These are phyloP conservation scores for Gobionotothen gibberifrons DNA, from an alignment of 2,797 vertebrate genomes.

Conservation along the genomic window DNA sequence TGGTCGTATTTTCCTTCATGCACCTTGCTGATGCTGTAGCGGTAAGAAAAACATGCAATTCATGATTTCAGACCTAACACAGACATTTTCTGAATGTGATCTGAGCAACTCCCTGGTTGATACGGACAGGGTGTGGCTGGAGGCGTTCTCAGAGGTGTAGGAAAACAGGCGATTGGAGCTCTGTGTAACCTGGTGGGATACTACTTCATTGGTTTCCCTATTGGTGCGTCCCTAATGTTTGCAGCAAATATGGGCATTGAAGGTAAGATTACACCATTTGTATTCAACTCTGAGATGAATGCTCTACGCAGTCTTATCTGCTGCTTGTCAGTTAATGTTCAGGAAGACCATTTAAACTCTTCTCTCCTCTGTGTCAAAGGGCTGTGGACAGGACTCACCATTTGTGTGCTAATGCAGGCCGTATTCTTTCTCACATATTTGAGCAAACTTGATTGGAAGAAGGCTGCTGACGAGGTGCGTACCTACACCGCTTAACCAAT, in stretches of 20 bases:
- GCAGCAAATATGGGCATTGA: constrained; percentile 86
- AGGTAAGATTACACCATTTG: constrained; percentile 74
- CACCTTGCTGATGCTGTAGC: constrained; percentile 86
- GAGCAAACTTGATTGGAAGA: constrained; percentile 88
- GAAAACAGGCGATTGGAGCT: constrained; percentile 90
- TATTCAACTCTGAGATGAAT: not conserved
- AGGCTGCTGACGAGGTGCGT: constrained; percentile 87
- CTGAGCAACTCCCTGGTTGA: constrained; percentile 20
- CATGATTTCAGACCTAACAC: not conserved
- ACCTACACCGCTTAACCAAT: not conserved
- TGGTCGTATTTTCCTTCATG: constrained; percentile 82
- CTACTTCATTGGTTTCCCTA: constrained; percentile 89
- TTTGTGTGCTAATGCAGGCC: constrained; percentile 84
- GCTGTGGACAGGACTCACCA: constrained; percentile 89
- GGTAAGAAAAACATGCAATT: constrained; percentile 77
- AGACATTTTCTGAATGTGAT: not conserved
- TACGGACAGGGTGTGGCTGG: constrained; percentile 83
- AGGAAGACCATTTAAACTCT: not conserved
- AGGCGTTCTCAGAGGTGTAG: constrained; percentile 90
- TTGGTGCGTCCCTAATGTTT: constrained; percentile 92
- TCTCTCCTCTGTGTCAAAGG: constrained; percentile 71
- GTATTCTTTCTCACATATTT: constrained; percentile 84
- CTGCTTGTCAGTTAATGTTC: not conserved
- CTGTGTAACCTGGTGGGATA: constrained; percentile 88
- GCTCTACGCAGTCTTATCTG: not conserved